phyloP scores from a whole-genome alignment of 2,888 invertebrate genomes.

The Boloria selene region DNA sequence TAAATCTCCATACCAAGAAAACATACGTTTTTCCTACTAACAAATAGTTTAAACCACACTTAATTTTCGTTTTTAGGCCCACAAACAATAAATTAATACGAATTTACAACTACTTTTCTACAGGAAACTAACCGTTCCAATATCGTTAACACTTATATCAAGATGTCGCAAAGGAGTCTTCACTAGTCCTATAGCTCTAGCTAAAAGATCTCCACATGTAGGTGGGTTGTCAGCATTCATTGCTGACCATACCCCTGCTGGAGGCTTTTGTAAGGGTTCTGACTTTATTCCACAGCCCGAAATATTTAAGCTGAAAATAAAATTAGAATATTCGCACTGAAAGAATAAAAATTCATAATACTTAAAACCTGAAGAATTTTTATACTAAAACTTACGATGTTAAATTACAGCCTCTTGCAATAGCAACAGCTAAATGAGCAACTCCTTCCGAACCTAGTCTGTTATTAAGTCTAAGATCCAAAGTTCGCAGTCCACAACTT shows the following conservation, averaged over 20 bases:
- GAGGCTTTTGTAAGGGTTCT: constrained; percentile 63
- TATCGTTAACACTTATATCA: constrained; percentile 76
- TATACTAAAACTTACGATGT: constrained; percentile 56
- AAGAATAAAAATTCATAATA: too few relatives aligned
- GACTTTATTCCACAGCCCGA: constrained; percentile 76
- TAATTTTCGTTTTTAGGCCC: too few relatives aligned
- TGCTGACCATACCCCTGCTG: constrained; percentile 76
- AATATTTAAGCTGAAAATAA: constrained; percentile 63
- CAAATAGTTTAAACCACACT: too few relatives aligned
- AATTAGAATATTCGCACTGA: too few relatives aligned
- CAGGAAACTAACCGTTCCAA: constrained; percentile 61
- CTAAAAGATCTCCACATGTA: constrained; percentile 74
- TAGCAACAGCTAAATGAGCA: constrained; percentile 70
- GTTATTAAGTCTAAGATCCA: constrained; percentile 73
- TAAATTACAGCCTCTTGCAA: constrained; percentile 76
- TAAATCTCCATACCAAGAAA: too few relatives aligned
- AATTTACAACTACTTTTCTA: background rate
- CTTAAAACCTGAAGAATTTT: too few relatives aligned
- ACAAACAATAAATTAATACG: too few relatives aligned
- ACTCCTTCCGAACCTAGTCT: constrained; percentile 73
- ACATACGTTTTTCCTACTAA: too few relatives aligned
- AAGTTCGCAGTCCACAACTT: constrained; percentile 61
- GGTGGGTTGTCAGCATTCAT: constrained; percentile 74
- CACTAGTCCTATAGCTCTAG: constrained; percentile 74
- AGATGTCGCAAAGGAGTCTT: constrained; percentile 74